Base-by-base conservation (phyloP, 1,140 invertebrate genomes). In the Andrena cerasifolii region DNA sequence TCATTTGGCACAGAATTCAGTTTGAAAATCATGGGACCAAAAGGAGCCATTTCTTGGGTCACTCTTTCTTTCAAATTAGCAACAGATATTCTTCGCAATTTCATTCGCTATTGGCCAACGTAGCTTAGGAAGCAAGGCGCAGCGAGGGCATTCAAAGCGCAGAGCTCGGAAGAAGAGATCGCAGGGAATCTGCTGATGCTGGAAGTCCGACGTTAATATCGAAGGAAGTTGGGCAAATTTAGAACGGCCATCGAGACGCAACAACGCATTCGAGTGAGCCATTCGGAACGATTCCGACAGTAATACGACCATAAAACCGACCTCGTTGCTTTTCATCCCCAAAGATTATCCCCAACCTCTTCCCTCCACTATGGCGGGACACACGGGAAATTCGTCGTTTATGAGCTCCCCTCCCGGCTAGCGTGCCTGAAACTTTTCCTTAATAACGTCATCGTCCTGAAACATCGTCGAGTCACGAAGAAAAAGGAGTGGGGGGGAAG, bases 261-360 rank as follows among this genome's bases (percentile, higher is more conserved):
- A 26, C n/a, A n/a, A n/a, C n/a, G n/a, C n/a, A 67, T 36, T 24
- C 36, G 31, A 40, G 43, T 24, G 0, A 2, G 8, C 21, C n/a
- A 47, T 36, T 59, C 47, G 24, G 43, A 31, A 28, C 6, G 59
- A 61, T 36, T 72, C 49, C n/a, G 43, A 8, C n/a, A 1, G 33
- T 7, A 73, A 73, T 28, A 14, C 31, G 16, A 26, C 47, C 59
- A 54, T 63, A 65, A 65, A 73, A 61, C 58, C 8, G 18, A 31
- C n/a, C 33, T 16, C 33, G 24, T 43, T n/a, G 18, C 47, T 28
- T 24, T 58, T 33, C 54, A 47, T 59, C 47, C 40, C 16, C n/a
- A 16, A 24, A 16, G 45, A 63, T 63, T 65, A 73, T 53, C 18
- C 28, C 5, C 59, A 26, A 59, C n/a, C n/a, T n/a, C n/a, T n/a